These are phyloP conservation scores for Drosophila quasianomalipes DNA, from an alignment of 2,888 invertebrate genomes.

Conservation along the genomic window DNA sequence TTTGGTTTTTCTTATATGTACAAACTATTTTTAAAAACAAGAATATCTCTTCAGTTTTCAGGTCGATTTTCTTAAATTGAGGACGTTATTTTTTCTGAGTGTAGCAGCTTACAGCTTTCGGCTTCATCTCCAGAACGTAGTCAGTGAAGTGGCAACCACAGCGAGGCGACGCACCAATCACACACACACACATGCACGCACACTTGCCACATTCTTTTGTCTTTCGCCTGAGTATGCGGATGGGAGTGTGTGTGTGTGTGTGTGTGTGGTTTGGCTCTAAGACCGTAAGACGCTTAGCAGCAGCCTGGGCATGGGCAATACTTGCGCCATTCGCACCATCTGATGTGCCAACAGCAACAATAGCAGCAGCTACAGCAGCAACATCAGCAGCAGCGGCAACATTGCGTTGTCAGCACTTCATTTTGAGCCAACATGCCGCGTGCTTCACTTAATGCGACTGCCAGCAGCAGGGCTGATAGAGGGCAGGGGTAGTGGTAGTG, in stretches of 20 bases:
- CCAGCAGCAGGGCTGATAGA: conserved; percentile 1
- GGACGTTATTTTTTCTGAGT: neutral
- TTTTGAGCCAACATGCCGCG: conserved; percentile 75
- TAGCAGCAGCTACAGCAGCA: conserved; percentile 9
- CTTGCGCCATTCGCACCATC: conserved; percentile 57
- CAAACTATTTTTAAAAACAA: neutral
- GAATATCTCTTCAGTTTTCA: neutral
- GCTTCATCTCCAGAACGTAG: neutral
- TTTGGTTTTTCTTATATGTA: rapidly evolving
- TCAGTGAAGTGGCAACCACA: conserved; percentile 70
- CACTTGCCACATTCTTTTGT: conserved; percentile 56
- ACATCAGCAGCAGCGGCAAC: conserved; percentile 33
- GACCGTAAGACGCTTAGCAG: conserved; percentile 76
- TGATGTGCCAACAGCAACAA: conserved; percentile 40
- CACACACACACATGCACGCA: conserved; percentile 8
- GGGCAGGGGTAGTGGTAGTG: neutral
- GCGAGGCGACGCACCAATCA: conserved; percentile 24
- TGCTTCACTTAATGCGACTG: conserved; percentile 76
- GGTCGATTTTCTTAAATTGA: rapidly evolving
- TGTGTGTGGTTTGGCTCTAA: conserved; percentile 47
- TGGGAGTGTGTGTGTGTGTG: conserved; percentile 1
- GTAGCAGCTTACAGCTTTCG: neutral
- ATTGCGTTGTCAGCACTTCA: conserved; percentile 79
- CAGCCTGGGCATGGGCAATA: conserved; percentile 55
- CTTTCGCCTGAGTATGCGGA: conserved; percentile 5